phyloP scores from a whole-genome alignment of 2,888 invertebrate genomes.

The Tachina lurida region DNA sequence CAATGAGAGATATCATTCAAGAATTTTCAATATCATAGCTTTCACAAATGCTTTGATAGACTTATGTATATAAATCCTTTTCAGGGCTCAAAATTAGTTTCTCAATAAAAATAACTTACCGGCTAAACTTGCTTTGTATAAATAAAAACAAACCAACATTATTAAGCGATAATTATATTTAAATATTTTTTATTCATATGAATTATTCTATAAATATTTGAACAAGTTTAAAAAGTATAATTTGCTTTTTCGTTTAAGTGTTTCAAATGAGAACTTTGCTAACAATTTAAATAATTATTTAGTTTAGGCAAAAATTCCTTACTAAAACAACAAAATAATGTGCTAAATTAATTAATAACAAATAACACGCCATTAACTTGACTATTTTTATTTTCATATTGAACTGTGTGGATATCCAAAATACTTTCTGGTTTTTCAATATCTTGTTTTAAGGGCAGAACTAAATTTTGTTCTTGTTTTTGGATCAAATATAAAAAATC shows the following conservation, averaged over 20 bases:
- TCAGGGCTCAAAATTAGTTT: no score
- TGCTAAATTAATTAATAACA: not conserved
- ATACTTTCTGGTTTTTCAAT: no score
- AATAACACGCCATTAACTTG: no score
- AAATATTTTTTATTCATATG: constrained; percentile 7
- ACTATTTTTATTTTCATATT: no score
- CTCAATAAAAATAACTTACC: not conserved
- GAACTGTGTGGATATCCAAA: no score
- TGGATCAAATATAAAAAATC: no score
- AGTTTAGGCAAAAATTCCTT: not conserved
- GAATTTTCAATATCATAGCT: no score
- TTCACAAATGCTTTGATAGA: no score
- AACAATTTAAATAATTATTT: not conserved
- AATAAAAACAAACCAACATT: not conserved
- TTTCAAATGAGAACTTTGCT: not conserved
- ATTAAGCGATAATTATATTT: not conserved
- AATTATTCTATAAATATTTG: constrained; percentile 13
- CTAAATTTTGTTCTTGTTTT: no score
- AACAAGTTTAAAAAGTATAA: not conserved
- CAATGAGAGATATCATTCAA: no score
- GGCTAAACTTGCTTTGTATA: not conserved
- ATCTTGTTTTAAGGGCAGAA: no score
- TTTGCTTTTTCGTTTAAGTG: not conserved
- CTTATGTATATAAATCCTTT: no score
- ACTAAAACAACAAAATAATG: not conserved